Evolutionary conservation across 2,797 vertebrate genomes (phyloP).

Genomic region (Eospalax fontanierii): DNA sequence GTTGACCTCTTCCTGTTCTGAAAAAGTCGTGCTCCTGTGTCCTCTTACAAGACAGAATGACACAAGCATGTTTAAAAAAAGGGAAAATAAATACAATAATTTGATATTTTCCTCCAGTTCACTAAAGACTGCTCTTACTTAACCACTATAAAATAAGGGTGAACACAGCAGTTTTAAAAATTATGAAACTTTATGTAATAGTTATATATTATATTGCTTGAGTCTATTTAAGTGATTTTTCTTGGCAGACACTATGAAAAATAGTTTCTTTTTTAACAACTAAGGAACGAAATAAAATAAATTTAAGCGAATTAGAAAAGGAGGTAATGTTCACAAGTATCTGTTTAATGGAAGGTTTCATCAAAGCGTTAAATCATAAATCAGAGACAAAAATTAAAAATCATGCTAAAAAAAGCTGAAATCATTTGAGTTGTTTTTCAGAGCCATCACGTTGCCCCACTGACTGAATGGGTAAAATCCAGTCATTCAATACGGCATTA

Average conservation of each 20-base stretch:
- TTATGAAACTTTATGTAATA: constrained; percentile 32
- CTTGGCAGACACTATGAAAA: constrained; percentile 41
- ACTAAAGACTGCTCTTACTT: constrained; percentile 6
- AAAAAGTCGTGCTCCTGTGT: neutral
- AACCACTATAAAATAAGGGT: constrained; percentile 45
- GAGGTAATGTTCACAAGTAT: neutral
- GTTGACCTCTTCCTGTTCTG: neutral
- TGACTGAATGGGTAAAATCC: neutral
- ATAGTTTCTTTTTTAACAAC: constrained; percentile 59
- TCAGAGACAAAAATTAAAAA: constrained; percentile 8
- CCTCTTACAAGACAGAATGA: constrained; percentile 41
- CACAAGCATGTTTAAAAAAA: constrained; percentile 10
- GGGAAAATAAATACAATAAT: constrained; percentile 54
- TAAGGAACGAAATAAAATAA: constrained; percentile 54
- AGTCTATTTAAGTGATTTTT: constrained; percentile 64
- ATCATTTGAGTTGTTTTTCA: neutral
- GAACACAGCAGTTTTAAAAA: neutral
- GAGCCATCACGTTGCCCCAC: neutral
- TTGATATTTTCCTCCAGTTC: neutral
- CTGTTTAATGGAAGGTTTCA: neutral
- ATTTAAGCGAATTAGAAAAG: constrained; percentile 56
- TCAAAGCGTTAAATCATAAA: neutral
- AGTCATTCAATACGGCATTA: constrained; percentile 28
- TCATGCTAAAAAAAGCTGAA: neutral
- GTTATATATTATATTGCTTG: constrained; percentile 18